Evolutionary conservation across 2,888 invertebrate genomes (phyloP).

Genomic region (Lasioglossum lativentre): DNA sequence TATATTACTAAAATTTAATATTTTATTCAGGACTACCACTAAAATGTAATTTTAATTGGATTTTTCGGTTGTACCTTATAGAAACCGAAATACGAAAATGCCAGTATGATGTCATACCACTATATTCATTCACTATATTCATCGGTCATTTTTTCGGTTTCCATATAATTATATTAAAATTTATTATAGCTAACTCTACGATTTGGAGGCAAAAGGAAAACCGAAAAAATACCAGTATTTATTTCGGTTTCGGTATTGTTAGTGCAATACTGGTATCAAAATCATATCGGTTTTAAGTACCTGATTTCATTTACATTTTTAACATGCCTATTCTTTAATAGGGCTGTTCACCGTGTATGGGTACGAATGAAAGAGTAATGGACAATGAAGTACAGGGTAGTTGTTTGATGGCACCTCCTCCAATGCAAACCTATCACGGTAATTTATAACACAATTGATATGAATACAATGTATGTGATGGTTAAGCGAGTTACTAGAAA

Average conservation of each 20-base stretch:
- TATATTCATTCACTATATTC: too few species aligned
- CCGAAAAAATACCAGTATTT: background rate
- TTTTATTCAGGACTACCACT: background rate
- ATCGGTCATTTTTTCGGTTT: background rate
- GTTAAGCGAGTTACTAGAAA: background rate
- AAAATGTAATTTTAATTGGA: too few species aligned
- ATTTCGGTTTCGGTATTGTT: background rate
- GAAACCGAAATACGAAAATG: background rate
- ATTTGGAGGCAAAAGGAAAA: too few species aligned
- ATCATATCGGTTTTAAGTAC: background rate
- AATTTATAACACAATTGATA: constrained; percentile 47
- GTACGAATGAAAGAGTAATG: constrained; percentile 78
- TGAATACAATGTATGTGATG: background rate
- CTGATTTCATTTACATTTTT: constrained; percentile 8
- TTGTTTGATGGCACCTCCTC: constrained; percentile 80
- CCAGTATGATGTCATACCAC: too few species aligned
- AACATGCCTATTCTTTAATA: constrained; percentile 51
- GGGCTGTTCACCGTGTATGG: constrained; percentile 79
- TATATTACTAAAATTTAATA: background rate
- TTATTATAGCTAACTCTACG: too few species aligned
- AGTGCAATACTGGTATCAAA: background rate
- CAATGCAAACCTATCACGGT: constrained; percentile 82
- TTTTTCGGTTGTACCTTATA: background rate
- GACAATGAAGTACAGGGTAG: constrained; percentile 78
- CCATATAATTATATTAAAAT: background rate